phyloP scores from a whole-genome alignment of 2,113 vertebrate species.

The Cyanoramphus novaezelandiae region DNA sequence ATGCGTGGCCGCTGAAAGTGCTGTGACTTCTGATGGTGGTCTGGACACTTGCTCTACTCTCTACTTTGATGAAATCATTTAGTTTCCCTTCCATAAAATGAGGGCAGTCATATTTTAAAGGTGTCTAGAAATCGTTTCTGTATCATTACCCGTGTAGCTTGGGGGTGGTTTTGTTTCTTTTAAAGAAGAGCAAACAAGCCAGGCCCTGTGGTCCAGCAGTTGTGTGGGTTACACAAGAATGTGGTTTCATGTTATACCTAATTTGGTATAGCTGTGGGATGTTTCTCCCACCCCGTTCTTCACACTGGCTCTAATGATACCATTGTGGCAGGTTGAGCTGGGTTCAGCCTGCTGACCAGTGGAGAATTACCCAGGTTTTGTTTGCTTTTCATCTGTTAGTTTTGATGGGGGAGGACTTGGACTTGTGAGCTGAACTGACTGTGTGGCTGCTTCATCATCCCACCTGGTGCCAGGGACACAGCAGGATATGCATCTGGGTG shows the following conservation, averaged over 20 bases:
- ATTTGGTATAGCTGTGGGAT: background rate
- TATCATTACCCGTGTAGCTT: background rate
- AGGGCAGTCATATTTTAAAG: background rate
- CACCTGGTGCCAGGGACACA: background rate
- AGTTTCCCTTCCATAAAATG: background rate
- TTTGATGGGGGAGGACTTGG: background rate
- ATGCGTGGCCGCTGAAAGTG: accelerated
- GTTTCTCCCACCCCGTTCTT: background rate
- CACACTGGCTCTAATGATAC: background rate
- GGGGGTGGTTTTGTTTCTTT: background rate
- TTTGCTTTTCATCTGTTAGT: background rate
- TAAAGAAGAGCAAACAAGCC: background rate
- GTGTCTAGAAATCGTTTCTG: background rate
- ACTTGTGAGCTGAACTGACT: background rate
- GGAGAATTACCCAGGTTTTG: background rate
- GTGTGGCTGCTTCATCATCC: background rate
- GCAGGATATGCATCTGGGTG: background rate
- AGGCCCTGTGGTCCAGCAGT: background rate
- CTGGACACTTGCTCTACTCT: background rate
- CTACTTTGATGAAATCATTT: background rate
- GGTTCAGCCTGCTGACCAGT: background rate
- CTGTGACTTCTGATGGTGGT: accelerated
- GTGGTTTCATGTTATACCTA: background rate
- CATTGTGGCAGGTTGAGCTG: background rate
- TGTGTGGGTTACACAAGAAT: background rate